Base-by-base conservation (phyloP, 2,797 vertebrate species). In the Champsocephalus gunnari region DNA sequence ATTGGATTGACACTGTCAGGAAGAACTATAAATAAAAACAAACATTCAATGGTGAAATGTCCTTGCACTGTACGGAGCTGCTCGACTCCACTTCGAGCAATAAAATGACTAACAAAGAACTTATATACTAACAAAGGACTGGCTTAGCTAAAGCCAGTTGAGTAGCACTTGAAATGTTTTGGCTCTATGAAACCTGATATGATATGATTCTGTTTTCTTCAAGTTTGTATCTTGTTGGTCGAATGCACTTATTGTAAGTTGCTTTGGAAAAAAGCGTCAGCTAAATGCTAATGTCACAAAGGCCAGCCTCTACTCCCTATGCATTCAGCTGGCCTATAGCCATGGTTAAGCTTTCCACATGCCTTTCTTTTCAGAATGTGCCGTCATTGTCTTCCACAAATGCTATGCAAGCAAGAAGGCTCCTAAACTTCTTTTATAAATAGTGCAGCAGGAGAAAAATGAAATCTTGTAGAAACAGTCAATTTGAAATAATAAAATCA, bases 341-440 rank as follows among this genome's bases (percentile, higher is more conserved):
- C 59, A 56, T 3, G 4, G 12, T 62, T 73, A 82, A 84, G 44
- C 55, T 76, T 82, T 75, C 69, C 70, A 87, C 61, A 51, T 59
- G 75, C 34, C 13, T 72, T 64, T 12, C 64, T 57, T 68, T 80
- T 75, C 57, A 85, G 56, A 84, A 79, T 63, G 60, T 48, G 63
- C 34, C 49, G 12, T 16, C 34, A 66, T 64, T 79, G 74, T 82
- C 72, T 68, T 59, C 47, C 21, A 61, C 14, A 49, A 73, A 68
- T 65, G 41, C 24, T 53, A 48, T 19, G 32, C 47, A 64, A 13
- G 16, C 17, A 55, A 47, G 24, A 17, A 32, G 47, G 24, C 13
- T 65, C 54, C 68, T 53, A 53, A 43, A 61, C 51, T 32, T 9
- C 17, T 28, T 60, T 55, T 38, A 50, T 44, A 54, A 65, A 71